Evolutionary conservation across 1,140 invertebrate species (phyloP), one percentile per base, ranked within the genome.

Genomic region (Laupala kohalensis): DNA sequence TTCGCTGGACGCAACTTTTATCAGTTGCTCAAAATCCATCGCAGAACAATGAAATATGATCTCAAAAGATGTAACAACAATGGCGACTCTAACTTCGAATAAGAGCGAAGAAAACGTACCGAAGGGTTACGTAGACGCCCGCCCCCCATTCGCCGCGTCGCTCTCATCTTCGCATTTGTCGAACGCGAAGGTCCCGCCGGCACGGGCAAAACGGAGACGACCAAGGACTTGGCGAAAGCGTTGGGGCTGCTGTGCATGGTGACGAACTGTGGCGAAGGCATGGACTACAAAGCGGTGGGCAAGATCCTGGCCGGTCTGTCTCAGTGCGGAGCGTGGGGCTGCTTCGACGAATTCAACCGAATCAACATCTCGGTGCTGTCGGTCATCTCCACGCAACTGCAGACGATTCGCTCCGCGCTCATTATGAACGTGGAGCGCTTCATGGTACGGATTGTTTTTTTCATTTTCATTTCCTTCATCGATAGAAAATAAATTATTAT

Each of bases 291-390:
- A 53, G 90, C 92, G 0, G 90, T 96, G 30, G 92, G 92, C 0
- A 94, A 92, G 76, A 94, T 92, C 73, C 83, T 95, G 19, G 87
- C 89, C 0, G 94, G 94, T 12, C 74, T 86, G 28, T 83, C 86
- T 75, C 87, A 89, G 78, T 91, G 89, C 79, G 92, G 92, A 0
- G 93, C 93, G 12, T 94, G 91, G 91, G 91, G 90, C 1, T 92
- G 93, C 78, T 96, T 96, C 77, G 94, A 96, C 74, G 93, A 96
- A 79, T 96, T 97, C 79, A 95, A 96, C 80, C 83, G 92, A 26
- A 95, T 97, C 73, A 92, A 96, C 72, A 87, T 93, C 0, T 94
- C 93, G 0, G 92, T 96, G 13, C 81, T 96, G 3, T 95, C 93
- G 37, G 93, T 96, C 1, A 95, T 96, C 74, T 95, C 94, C 0